Base-by-base conservation (phyloP, 53 echinoderm and acorn worm species). In the Echinometra lucunter region DNA sequence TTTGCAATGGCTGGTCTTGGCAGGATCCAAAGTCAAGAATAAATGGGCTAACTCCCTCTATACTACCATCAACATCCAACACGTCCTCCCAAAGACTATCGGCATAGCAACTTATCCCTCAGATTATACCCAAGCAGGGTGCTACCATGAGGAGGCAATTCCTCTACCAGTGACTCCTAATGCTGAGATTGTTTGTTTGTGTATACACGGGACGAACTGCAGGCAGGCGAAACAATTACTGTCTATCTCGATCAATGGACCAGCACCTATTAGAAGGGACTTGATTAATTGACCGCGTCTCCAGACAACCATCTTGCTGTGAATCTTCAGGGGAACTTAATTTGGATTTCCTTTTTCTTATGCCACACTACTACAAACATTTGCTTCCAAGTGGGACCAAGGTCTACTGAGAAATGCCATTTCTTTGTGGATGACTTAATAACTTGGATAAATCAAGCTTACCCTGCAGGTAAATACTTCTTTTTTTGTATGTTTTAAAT, bases 171-270 rank as follows among this genome's bases (percentile, higher is more conserved):
- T 49, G 28, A 49, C 27, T 28, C 3, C n/a, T 28, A 49, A 85
- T 3, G 44, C 25, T 40, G 21, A 40, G 81, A 21, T 42, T 81
- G 85, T 60, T 60, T 89, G 89, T 89, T 89, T 89, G 89, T 89
- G 58, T 89, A 89, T 40, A 60, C 89, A 37, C 37, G 60, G 30
- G 37, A 89, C 89, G 60, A 89, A 89, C 89, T 32, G 89, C 89
- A 89, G 89, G 89, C 89, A 58, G 60, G 37, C 89, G 21, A 89
- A 89, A 89, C 89, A 89, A 89, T 89, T 89, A 89, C 89, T 63
- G 89, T 89, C 89, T 49, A 89, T 89, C 89, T 89, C 60, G 37
- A 89, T 89, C 57, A 57, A 89, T 57, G 60, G 58, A 89, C 57
- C 89, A 57, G 37, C 89, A 58, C 89, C 58, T 58, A 47, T 89